Evolutionary conservation across 2,797 vertebrate species (phyloP), one percentile per base, ranked within the genome.

Genomic region (Coluber constrictor): DNA sequence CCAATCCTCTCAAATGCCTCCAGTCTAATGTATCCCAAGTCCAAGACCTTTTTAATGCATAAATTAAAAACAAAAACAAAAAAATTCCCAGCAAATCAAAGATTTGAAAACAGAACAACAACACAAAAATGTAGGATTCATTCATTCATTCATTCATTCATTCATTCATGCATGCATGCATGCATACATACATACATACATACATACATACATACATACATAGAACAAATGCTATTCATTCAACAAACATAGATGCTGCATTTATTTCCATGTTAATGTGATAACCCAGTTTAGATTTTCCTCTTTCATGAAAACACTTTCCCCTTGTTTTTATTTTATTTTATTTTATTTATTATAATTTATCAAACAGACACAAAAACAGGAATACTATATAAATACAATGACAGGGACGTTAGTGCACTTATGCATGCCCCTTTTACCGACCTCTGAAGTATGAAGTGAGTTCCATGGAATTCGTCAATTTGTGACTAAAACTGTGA

Each of bases 1-100:
- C 51, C 92, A 95, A 93, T 94, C 91, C 90, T 83, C 92, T 25
- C 2, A 93, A 95, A 92, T 56, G 95, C 94, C 92, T 91, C 87
- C 51, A 29, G 93, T 90, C 91, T 93, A 94, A 57, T 92, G 7
- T 70, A 60, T 88, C 94, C 93, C 86, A 92, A 92, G 94, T 93
- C 93, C n/a, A 51, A 87, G 37, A 23, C 20, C 95, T n/a, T 43
- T 56, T 43, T 56, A 57, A 91, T 16, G 25, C 56, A 43, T 93
- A 92, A 92, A 43, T 56, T 61, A 94, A 94, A 94, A 47, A 47
- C 0, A 47, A 8, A 51, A 51, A 79, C 66, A 1, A 91, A 91
- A 70, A 63, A 1, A 27, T 47, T 90, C 37, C 3, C 57, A 51
- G 29, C 86, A 94, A 43, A 87, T 27, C 2, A 55, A 43, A 66